phyloP scores from a whole-genome alignment of 2,113 vertebrate species.

The Lagopus leucura region DNA sequence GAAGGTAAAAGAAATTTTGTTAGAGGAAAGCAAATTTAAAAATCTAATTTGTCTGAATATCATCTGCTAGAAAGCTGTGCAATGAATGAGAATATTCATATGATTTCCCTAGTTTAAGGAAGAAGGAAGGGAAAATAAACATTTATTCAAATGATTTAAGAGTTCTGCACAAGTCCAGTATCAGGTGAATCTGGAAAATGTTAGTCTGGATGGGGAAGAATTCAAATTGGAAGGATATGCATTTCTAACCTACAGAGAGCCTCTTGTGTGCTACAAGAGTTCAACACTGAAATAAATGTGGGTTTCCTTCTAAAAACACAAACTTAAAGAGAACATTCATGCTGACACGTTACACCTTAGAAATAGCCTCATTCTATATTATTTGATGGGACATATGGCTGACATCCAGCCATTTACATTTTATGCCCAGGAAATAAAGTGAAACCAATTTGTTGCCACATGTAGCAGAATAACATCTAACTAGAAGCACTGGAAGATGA shows the following conservation, averaged over 20 bases:
- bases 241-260: slow-evolving; percentile 55
- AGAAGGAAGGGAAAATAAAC: slow-evolving; percentile 34
- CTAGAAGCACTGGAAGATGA: neutral
- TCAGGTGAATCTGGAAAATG: slow-evolving; percentile 33
- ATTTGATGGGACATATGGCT: slow-evolving; percentile 34
- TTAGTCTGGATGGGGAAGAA: slow-evolving; percentile 29
- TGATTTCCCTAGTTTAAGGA: neutral
- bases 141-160: slow-evolving; percentile 39
- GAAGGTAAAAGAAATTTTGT: neutral
- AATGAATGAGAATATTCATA: neutral
- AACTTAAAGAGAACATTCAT: slow-evolving; percentile 65
- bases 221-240: slow-evolving; percentile 32
- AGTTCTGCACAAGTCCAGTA: neutral
- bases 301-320: slow-evolving; percentile 72
- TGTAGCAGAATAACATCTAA: neutral
- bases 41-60: neutral
- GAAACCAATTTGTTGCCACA: neutral
- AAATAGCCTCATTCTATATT: slow-evolving; percentile 57
- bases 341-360: slow-evolving; percentile 29
- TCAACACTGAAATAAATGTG: slow-evolving; percentile 24
- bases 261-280: slow-evolving; percentile 53
- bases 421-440: slow-evolving; percentile 18
- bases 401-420: slow-evolving; percentile 56
- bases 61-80: neutral
- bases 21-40: neutral